These are phyloP conservation scores for Pelobates fuscus DNA, from an alignment of 2,113 vertebrate genomes.

Conservation along the genomic window DNA sequence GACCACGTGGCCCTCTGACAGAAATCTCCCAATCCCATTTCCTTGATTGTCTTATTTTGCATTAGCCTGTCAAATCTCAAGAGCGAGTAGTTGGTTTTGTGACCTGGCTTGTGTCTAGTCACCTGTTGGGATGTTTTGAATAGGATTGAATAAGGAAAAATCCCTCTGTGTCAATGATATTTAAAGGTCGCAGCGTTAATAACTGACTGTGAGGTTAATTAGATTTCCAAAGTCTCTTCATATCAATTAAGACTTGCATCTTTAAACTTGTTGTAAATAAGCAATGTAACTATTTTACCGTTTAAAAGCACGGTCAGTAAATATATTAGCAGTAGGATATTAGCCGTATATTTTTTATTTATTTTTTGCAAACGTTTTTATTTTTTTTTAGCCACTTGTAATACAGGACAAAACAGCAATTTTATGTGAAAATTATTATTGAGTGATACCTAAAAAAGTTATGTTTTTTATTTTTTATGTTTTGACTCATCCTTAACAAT, in stretches of 20 bases:
- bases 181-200: conserved; percentile 97
- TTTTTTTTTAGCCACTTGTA: too few species aligned
- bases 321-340: too few species aligned
- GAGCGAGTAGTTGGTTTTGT: conserved; percentile 57
- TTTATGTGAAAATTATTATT: too few species aligned
- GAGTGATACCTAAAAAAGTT: too few species aligned
- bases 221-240: conserved; percentile 89
- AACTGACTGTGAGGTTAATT: conserved; percentile 95
- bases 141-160: conserved; percentile 61
- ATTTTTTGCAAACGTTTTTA: too few species aligned
- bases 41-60: conserved; percentile 66
- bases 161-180: conserved; percentile 91
- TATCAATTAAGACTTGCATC: conserved; percentile 72
- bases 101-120: conserved; percentile 60
- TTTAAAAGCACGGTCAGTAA: neutral
- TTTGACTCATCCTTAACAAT: too few species aligned
- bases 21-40: conserved; percentile 63
- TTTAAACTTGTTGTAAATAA: conserved; percentile 72
- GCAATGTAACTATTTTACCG: conserved; percentile 50
- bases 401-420: too few species aligned
- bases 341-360: too few species aligned
- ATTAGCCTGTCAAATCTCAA: conserved; percentile 67
- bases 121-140: conserved; percentile 72
- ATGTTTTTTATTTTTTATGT: too few species aligned
- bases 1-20: conserved; percentile 51